Evolutionary conservation across 2,888 invertebrate species (phyloP).

Genomic region (Leptarthrus brevirostris): DNA sequence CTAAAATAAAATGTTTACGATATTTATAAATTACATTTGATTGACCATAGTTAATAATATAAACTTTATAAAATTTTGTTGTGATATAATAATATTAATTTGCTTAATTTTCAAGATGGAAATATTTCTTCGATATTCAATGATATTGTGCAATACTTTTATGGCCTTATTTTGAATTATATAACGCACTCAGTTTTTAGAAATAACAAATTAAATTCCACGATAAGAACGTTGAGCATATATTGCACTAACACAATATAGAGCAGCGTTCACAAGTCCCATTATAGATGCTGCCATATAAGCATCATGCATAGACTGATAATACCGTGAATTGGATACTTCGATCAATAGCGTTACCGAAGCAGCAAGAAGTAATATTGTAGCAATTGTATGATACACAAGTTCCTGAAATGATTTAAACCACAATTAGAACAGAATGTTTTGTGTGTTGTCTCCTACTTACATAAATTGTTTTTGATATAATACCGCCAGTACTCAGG

Average conservation of each 20-base stretch:
- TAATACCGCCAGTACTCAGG: conserved; percentile 82
- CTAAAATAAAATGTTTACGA: no score
- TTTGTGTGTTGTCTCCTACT: conserved; percentile 68
- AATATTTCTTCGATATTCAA: no score
- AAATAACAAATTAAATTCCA: conserved; percentile 71
- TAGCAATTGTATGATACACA: conserved; percentile 82
- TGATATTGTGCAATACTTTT: no score
- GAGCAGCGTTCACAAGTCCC: conserved; percentile 77
- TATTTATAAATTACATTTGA: no score
- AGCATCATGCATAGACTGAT: conserved; percentile 70
- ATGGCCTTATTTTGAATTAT: no score
- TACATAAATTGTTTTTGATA: conserved; percentile 76
- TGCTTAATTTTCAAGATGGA: no score
- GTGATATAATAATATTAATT: no score
- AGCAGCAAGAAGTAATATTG: conserved; percentile 77
- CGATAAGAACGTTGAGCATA: conserved; percentile 82
- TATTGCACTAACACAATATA: conserved; percentile 82
- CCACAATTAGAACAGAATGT: conserved; percentile 67
- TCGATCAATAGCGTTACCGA: conserved; percentile 77
- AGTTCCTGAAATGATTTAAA: conserved; percentile 74
- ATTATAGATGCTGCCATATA: conserved; percentile 79
- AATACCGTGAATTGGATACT: conserved; percentile 70
- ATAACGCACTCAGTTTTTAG: no score
- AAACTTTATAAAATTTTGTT: no score
- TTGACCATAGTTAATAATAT: no score